Evolutionary conservation across 2,113 vertebrate genomes (phyloP).

Genomic region (Egretta garzetta): DNA sequence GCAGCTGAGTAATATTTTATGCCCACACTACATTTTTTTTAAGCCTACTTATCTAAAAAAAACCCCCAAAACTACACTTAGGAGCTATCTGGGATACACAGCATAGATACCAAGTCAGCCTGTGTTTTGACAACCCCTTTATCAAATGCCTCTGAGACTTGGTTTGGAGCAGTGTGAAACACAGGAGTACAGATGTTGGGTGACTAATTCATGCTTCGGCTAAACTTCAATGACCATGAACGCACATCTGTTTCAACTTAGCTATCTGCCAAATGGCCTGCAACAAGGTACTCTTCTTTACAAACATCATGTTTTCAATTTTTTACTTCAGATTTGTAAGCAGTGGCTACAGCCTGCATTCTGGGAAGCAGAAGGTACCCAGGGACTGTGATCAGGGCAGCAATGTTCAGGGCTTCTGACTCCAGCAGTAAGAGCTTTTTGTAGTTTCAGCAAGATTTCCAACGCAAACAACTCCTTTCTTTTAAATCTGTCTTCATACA

Average conservation of each 20-base stretch:
- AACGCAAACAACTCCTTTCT: not conserved
- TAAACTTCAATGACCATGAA: not conserved
- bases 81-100: not conserved
- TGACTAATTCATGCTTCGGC: not conserved
- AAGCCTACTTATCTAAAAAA: not conserved
- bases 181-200: not conserved
- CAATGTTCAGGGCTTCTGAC: not conserved
- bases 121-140: not conserved
- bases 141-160: not conserved
- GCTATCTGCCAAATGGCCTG: not conserved
- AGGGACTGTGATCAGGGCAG: not conserved
- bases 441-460: not conserved
- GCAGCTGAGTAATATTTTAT: not conserved
- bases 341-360: fast-evolving
- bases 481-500: not conserved
- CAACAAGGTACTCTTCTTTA: not conserved
- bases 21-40: not conserved
- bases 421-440: not conserved
- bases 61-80: not conserved
- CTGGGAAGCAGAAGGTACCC: not conserved
- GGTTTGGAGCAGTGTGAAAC: not conserved
- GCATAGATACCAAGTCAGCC: not conserved
- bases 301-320: not conserved
- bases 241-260: not conserved
- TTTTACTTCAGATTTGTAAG: not conserved